These are phyloP conservation scores for Gavia stellata DNA, from an alignment of 2,113 vertebrate species.

Conservation along the genomic window DNA sequence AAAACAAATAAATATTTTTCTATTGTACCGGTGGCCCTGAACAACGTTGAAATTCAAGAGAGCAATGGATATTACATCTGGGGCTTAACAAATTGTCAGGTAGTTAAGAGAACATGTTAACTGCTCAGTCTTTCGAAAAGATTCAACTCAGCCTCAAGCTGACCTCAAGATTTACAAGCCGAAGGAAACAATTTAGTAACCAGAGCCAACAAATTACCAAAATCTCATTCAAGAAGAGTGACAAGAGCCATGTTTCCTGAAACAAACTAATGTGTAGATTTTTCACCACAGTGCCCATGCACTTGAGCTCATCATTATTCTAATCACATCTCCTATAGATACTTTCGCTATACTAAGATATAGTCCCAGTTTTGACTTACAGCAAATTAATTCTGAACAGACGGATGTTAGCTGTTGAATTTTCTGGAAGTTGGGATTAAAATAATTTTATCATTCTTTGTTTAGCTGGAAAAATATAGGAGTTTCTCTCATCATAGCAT, in stretches of 20 bases:
- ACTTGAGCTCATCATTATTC: neutral
- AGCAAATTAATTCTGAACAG: neutral
- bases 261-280: neutral
- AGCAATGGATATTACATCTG: neutral
- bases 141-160: neutral
- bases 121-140: neutral
- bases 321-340: neutral
- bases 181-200: conserved; percentile 15
- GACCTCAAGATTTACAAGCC: neutral
- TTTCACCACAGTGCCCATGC: neutral
- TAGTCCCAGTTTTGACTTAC: neutral
- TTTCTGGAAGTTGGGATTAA: neutral
- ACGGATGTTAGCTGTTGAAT: neutral
- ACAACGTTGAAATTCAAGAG: neutral
- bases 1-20: neutral
- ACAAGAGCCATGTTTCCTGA: neutral
- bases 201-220: neutral
- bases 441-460: neutral
- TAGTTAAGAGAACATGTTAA: neutral
- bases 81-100: neutral
- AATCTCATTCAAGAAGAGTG: neutral
- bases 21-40: neutral
- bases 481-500: neutral
- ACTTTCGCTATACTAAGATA: neutral
- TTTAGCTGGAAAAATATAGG: neutral